Base-by-base conservation (phyloP, 2,113 vertebrate genomes). In the Hyperopisus bebe region DNA sequence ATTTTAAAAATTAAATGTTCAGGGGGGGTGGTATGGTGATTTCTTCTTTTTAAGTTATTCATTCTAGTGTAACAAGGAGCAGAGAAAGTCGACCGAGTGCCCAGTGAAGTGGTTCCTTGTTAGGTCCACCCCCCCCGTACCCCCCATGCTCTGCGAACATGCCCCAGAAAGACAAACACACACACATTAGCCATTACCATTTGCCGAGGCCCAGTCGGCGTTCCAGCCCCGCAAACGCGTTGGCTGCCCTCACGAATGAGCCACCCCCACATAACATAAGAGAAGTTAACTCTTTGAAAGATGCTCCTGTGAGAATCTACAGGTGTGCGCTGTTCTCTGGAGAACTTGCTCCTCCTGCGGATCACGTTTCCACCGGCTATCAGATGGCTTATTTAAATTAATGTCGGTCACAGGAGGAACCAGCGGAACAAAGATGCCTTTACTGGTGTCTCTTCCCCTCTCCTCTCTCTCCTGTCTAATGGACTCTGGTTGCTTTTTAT, bases 351-450 rank as follows among this genome's bases (percentile, higher is more conserved):
- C 92, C 48, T 53, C 11, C 17, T 89, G 89, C 92, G 94, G 94
- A 95, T 94, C 93, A 92, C 95, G 94, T 95, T 95, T 95, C 95
- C 94, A 91, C 94, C 91, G 94, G 94, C 95, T 96, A 96, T 96
- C 95, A 96, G 94, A 95, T 95, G 93, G 94, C 94, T 95, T 95
- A 96, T 96, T 96, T 96, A 96, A 95, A 95, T 94, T 94, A 95
- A 95, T 94, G 93, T 95, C 95, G 94, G 95, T 95, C 95, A 94
- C 95, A 95, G 96, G 94, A 95, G 96, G 96, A 96, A 95, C 93
- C 95, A 95, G 95, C 95, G 95, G 96, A 96, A 96, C 95, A 96
- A 96, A 95, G 96, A 96, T 95, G 93, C 94, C 94, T 95, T 95
- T 95, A 95, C 94, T 94, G 92, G 93, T 92, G 92, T 93, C 94